Conservation (phyloP, 2,888 invertebrate genomes). For the Masnerella sp. region DNA sequence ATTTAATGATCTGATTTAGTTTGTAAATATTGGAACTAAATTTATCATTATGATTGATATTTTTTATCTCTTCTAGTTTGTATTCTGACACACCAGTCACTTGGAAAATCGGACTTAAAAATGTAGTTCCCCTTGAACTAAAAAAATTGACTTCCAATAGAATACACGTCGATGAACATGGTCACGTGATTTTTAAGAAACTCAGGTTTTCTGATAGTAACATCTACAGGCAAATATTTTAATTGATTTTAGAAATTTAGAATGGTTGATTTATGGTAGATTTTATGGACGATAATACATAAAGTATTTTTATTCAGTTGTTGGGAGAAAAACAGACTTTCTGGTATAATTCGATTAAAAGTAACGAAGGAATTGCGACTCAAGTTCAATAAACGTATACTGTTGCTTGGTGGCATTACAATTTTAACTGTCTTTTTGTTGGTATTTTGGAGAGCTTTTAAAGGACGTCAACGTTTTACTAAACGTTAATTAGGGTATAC, state of each 20-base stretch:
- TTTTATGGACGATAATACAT: background rate
- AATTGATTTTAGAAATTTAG: background rate
- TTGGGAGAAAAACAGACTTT: slow-evolving; percentile 81
- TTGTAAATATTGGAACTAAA: background rate
- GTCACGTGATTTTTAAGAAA: slow-evolving; percentile 80
- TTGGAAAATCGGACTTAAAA: slow-evolving; percentile 81
- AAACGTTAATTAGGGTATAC: too few species aligned
- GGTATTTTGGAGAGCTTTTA: slow-evolving; percentile 77
- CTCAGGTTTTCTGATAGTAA: slow-evolving; percentile 80
- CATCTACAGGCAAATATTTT: slow-evolving; percentile 80
- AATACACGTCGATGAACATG: slow-evolving; percentile 80
- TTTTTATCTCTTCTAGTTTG: slow-evolving; percentile 72
- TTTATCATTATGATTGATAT: background rate
- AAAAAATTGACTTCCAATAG: slow-evolving; percentile 79
- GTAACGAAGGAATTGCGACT: slow-evolving; percentile 79
- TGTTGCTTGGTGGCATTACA: slow-evolving; percentile 77
- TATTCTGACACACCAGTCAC: slow-evolving; percentile 79
- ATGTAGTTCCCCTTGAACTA: slow-evolving; percentile 78
- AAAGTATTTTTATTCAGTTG: slow-evolving; percentile 79
- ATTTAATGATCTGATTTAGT: background rate
- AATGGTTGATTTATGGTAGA: slow-evolving; percentile 8
- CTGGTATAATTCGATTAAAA: slow-evolving; percentile 81
- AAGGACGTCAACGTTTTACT: slow-evolving; percentile 75
- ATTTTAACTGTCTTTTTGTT: slow-evolving; percentile 76
- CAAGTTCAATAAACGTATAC: slow-evolving; percentile 78